Percentiles rank a stretch among this genome's conserved stretches.
These are phyloP conservation scores for Harmothoe impar DNA, from an alignment of 2,888 invertebrate genomes.

Conservation along the genomic window DNA sequence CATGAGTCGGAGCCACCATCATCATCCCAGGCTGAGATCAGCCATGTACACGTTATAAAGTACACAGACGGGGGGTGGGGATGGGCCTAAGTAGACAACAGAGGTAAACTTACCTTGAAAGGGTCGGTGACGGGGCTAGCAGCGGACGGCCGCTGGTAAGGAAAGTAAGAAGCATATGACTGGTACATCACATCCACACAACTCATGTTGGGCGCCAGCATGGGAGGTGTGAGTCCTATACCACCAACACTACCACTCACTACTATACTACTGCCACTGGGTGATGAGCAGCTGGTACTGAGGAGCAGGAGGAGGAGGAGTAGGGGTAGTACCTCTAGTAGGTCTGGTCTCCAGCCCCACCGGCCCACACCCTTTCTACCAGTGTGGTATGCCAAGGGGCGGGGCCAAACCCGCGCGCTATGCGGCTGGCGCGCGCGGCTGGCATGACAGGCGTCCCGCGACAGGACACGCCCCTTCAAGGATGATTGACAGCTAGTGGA, in stretches of 20 bases:
- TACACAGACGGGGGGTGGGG: no score
- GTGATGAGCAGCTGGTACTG: no score
- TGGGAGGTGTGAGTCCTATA: not conserved
- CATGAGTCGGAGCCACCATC: no score
- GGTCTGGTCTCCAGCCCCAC: not conserved
- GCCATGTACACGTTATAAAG: no score
- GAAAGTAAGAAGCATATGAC: slow-evolving; percentile 75
- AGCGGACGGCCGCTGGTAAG: slow-evolving; percentile 71
- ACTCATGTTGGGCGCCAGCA: slow-evolving; percentile 66
- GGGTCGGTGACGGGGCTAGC: slow-evolving; percentile 43
- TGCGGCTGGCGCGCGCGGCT: not conserved
- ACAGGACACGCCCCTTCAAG: not conserved
- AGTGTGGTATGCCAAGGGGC: not conserved
- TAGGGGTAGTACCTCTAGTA: not conserved
- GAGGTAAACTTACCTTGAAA: slow-evolving; percentile 54
- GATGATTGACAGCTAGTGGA: not conserved
- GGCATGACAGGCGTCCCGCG: not conserved
- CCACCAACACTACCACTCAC: no score
- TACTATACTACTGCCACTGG: no score
- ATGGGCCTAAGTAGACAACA: no score
- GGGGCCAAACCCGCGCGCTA: slow-evolving; percentile 23
- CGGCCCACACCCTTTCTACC: slow-evolving; percentile 27
- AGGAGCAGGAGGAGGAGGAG: no score
- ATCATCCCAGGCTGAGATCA: no score
- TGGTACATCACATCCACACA: slow-evolving; percentile 77